A percentile compares a stretch with the other conserved stretches of the same genome.
Evolutionary conservation across 1,140 invertebrate species (phyloP).

Genomic region (Stegodyphus mimosarum): DNA sequence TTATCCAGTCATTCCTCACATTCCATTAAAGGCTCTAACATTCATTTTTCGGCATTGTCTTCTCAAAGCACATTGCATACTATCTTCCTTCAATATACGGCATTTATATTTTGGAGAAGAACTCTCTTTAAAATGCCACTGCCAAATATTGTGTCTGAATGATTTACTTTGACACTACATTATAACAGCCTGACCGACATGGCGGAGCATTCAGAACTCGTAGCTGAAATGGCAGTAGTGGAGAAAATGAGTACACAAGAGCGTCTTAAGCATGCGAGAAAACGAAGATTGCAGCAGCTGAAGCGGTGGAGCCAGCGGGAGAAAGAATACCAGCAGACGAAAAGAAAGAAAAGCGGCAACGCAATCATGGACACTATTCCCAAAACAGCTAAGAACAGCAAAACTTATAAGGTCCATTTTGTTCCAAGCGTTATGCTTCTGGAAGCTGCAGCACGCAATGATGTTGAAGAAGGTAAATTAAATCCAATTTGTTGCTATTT

Average conservation of each 20-base stretch:
- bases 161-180: no score
- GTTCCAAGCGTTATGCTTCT: conserved; percentile 91
- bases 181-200: conserved; percentile 58
- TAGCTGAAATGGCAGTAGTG: conserved; percentile 90
- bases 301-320: conserved; percentile 89
- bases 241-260: conserved; percentile 94
- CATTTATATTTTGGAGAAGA: no score
- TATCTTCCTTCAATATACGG: no score
- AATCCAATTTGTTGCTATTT: not conserved
- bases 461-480: conserved; percentile 89
- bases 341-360: conserved; percentile 51
- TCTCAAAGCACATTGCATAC: no score
- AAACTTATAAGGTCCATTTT: conserved; percentile 77
- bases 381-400: conserved; percentile 56
- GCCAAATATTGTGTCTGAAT: no score
- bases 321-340: conserved; percentile 67
- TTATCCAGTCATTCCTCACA: no score
- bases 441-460: conserved; percentile 94
- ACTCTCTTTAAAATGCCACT: no score
- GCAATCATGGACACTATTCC: conserved; percentile 28
- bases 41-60: no score
- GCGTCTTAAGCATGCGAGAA: conserved; percentile 86
- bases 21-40: no score
- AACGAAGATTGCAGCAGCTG: conserved; percentile 87
- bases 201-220: conserved; percentile 88